phyloP scores from a whole-genome alignment of 2,888 invertebrate species.

The Meteorus cinctellus region DNA sequence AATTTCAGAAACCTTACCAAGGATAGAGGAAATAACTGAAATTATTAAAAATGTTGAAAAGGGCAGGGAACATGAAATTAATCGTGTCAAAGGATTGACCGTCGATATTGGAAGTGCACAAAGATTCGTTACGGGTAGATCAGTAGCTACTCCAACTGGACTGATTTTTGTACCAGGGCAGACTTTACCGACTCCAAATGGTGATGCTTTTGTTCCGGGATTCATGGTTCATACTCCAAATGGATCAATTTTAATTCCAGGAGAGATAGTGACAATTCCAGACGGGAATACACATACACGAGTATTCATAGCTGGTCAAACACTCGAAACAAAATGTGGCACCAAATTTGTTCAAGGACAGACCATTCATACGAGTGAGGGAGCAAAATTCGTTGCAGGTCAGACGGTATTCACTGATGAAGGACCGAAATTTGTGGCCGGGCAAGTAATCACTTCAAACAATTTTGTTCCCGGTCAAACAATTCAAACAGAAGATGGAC shows the following conservation, averaged over 20 bases:
- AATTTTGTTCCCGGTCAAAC: conserved; percentile 71
- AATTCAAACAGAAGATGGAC: conserved; percentile 71
- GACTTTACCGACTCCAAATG: conserved; percentile 81
- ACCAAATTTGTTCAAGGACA: conserved; percentile 79
- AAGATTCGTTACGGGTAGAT: conserved; percentile 83
- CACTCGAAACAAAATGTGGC: conserved; percentile 77
- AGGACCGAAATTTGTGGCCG: conserved; percentile 79
- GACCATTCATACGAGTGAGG: conserved; percentile 77
- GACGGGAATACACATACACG: conserved; percentile 75
- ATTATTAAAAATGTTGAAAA: conserved; percentile 75
- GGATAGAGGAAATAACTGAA: conserved; percentile 79
- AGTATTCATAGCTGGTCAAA: conserved; percentile 83
- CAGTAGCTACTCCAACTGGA: conserved; percentile 81
- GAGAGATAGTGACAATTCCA: conserved; percentile 77
- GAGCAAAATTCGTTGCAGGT: conserved; percentile 78
- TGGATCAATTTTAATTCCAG: conserved; percentile 83
- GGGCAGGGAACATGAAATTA: conserved; percentile 77
- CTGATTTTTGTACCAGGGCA: conserved; percentile 85
- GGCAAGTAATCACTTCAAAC: conserved; percentile 75
- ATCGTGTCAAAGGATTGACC: conserved; percentile 79
- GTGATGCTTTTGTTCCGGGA: conserved; percentile 83
- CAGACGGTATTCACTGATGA: conserved; percentile 79
- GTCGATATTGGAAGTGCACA: conserved; percentile 81
- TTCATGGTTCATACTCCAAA: conserved; percentile 81
- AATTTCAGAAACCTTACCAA: conserved; percentile 78